Base-by-base conservation (phyloP, 1,140 invertebrate species). In the Agrilus planipennis region DNA sequence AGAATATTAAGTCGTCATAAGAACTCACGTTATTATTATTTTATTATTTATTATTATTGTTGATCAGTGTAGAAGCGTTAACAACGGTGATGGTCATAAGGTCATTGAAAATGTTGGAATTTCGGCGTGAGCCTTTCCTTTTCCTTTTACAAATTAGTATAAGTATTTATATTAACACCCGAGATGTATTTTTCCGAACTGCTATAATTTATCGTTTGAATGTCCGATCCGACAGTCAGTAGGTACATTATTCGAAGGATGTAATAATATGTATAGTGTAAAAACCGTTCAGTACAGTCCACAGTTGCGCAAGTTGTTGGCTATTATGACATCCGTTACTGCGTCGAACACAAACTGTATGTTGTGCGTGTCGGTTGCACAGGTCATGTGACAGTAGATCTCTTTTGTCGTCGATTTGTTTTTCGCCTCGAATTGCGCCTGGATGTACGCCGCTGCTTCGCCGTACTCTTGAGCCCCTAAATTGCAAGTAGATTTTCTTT, bases 331-430 rank as follows among this genome's bases (percentile, higher is more conserved):
- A 69, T 91, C 88, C 39, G 88, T 89, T 41, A 91, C 86, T 41
- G 84, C 83, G 64, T 91, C 88, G 58, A 91, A 91, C 15, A 91
- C 88, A 63, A 91, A 91, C 60, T 89, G 79, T 42, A 92, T 89
- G 61, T 92, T 92, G 43, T 77, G 81, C 28, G 88, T 91, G 55
- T 92, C 89, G 28, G 89, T 91, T 19, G 89, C 88, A 70, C 88
- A 91, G 12, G 88, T 92, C 55, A 90, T 84, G 62, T 92, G 88
- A 45, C 84, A 88, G 57, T 92, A 92, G 47, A 91, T 89, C 64
- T 91, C 84, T 69, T 91, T 89, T 62, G 81, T 81, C 64, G 84
- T 84, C 50, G 79, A 73, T 62, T 87, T 88, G 59, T 90, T 91
- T 39, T 88, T 69, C 60, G 77, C 79, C 66, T 91, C 87, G 60